These are phyloP conservation scores for Tragopan temminckii DNA, from an alignment of 2,797 vertebrate genomes.

Conservation along the genomic window DNA sequence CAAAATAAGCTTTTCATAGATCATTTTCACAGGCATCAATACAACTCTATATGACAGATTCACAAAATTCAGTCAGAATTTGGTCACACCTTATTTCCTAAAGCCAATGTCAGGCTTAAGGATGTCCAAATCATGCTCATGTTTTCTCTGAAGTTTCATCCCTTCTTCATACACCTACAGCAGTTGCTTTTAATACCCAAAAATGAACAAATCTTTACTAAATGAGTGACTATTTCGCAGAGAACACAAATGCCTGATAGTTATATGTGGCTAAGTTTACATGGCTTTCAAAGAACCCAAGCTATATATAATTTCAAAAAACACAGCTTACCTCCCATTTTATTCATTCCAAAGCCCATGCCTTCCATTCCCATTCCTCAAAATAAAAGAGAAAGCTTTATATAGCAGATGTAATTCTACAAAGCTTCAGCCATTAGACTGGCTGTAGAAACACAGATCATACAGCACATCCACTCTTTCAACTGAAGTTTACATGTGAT, in stretches of 20 bases:
- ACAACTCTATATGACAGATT: fast-evolving
- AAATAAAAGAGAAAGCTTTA: constrained; percentile 71
- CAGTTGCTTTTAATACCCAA: background rate
- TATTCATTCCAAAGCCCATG: constrained; percentile 96
- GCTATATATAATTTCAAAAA: background rate
- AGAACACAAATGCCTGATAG: background rate
- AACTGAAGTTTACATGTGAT: constrained; percentile 6
- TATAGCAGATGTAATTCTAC: background rate
- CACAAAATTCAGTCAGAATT: background rate
- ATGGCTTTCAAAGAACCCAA: background rate
- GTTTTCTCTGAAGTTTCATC: background rate
- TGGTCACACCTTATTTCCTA: background rate
- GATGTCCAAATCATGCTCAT: fast-evolving
- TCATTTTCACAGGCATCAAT: background rate
- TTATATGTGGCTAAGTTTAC: background rate
- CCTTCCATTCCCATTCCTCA: constrained; percentile 94
- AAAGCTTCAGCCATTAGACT: background rate
- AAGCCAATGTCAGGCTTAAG: background rate
- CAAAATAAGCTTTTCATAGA: background rate
- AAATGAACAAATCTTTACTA: background rate
- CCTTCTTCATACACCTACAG: background rate
- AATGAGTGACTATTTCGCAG: fast-evolving
- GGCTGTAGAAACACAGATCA: constrained; percentile 3
- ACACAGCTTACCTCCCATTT: constrained; percentile 92
- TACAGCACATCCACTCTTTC: background rate